A percentile compares a stretch with the other conserved stretches of the same genome.
These are phyloP conservation scores for Salmo trutta DNA, from an alignment of 2,797 vertebrate genomes.

Conservation along the genomic window DNA sequence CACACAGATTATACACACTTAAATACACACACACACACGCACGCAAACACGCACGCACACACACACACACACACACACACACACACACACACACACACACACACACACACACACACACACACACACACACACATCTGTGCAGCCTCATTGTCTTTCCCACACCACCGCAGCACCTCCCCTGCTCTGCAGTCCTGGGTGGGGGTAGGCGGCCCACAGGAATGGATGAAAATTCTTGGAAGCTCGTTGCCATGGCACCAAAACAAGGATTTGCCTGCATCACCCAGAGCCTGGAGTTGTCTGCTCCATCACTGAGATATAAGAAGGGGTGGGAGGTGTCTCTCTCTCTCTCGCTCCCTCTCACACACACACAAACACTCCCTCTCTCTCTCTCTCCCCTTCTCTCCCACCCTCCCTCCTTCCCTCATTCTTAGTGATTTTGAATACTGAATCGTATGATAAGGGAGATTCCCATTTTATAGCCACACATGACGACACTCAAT, in stretches of 20 bases:
- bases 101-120: no score
- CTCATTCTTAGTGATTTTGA: not conserved
- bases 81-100: not conserved
- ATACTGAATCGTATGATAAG: not conserved
- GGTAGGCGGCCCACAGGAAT: slow-evolving; percentile 28
- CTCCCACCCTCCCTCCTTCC: not conserved
- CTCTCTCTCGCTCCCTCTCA: slow-evolving; percentile 7
- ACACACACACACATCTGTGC: no score
- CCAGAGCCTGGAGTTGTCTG: slow-evolving; percentile 36
- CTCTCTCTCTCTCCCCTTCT: not conserved
- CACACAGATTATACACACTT: not conserved
- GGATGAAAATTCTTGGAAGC: slow-evolving; percentile 53
- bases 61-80: not conserved
- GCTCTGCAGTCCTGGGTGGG: slow-evolving; percentile 57
- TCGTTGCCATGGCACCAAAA: slow-evolving; percentile 86
- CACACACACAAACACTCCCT: not conserved
- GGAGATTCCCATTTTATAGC: not conserved
- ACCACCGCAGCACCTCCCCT: slow-evolving; percentile 36
- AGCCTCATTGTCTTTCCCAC: slow-evolving; percentile 24
- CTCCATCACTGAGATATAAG: slow-evolving; percentile 40
- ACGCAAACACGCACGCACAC: not conserved
- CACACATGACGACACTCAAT: not conserved
- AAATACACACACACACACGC: not conserved
- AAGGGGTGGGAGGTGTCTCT: slow-evolving; percentile 10
- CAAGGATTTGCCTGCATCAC: slow-evolving; percentile 75